phyloP scores from a whole-genome alignment of 2,797 vertebrate species.

The Phyllotis vaccarum region DNA sequence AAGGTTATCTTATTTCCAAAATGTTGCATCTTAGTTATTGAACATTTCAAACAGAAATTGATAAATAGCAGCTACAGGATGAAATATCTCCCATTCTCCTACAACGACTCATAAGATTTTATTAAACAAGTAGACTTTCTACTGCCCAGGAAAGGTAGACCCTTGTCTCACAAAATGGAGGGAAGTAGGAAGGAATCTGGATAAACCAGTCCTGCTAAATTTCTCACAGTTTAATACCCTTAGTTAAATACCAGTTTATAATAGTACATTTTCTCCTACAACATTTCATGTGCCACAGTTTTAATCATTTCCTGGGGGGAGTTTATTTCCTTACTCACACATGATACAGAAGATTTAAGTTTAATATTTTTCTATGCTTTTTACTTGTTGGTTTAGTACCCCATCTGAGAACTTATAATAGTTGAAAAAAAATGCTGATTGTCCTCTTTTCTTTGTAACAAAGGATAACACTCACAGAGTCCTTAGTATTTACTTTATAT shows the following conservation, averaged over 20 bases:
- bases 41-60: neutral
- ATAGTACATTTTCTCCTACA: neutral
- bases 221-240: neutral
- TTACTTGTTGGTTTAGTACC: neutral
- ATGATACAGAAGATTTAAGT: neutral
- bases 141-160: neutral
- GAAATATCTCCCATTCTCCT: neutral
- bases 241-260: neutral
- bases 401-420: neutral
- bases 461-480: neutral
- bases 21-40: neutral
- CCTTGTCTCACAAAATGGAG: neutral
- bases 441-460: neutral
- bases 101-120: neutral
- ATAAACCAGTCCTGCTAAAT: neutral
- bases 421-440: neutral
- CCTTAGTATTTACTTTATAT: neutral
- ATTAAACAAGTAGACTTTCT: neutral
- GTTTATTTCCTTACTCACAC: neutral
- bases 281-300: neutral
- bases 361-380: neutral
- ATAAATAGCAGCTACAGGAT: neutral
- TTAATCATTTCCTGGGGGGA: neutral
- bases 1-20: conserved; percentile 8
- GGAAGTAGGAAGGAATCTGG: neutral